These are phyloP conservation scores for Pangasius mekongensis DNA, from an alignment of 2,797 vertebrate genomes.

Conservation along the genomic window DNA sequence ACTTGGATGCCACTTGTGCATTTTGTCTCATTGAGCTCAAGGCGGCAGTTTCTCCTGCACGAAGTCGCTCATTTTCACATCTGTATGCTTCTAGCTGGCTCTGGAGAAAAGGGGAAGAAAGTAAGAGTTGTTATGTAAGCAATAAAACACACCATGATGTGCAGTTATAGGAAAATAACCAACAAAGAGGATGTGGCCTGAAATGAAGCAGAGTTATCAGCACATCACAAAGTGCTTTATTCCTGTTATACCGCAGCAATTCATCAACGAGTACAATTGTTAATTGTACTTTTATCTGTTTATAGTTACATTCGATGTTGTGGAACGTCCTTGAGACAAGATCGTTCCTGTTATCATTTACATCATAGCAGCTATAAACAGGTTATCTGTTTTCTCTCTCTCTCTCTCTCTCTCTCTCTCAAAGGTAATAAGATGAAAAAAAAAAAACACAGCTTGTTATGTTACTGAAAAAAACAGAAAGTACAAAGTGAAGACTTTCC, in stretches of 20 bases:
- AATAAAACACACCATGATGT: not conserved
- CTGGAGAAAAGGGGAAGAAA: slow-evolving; percentile 55
- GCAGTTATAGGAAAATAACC: not conserved
- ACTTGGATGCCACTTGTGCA: slow-evolving; percentile 80
- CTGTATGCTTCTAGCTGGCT: slow-evolving; percentile 72
- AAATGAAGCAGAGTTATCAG: not conserved
- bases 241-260: not conserved
- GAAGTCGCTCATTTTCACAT: slow-evolving; percentile 76
- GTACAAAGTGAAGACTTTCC: not conserved
- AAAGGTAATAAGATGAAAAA: not conserved
- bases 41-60: slow-evolving; percentile 71
- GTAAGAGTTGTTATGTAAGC: not conserved
- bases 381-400: not conserved
- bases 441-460: not conserved
- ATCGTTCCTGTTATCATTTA: not conserved
- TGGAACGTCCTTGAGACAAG: not conserved
- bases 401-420: not conserved
- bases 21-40: slow-evolving; percentile 80
- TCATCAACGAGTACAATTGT: not conserved
- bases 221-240: not conserved
- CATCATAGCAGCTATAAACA: not conserved
- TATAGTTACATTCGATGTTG: not conserved
- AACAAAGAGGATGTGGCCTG: not conserved
- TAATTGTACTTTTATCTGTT: not conserved
- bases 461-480: not conserved